Evolutionary conservation across 2,113 vertebrate species (phyloP), one percentile per base, ranked within the genome.

Genomic region (Puffinus mauretanicus): DNA sequence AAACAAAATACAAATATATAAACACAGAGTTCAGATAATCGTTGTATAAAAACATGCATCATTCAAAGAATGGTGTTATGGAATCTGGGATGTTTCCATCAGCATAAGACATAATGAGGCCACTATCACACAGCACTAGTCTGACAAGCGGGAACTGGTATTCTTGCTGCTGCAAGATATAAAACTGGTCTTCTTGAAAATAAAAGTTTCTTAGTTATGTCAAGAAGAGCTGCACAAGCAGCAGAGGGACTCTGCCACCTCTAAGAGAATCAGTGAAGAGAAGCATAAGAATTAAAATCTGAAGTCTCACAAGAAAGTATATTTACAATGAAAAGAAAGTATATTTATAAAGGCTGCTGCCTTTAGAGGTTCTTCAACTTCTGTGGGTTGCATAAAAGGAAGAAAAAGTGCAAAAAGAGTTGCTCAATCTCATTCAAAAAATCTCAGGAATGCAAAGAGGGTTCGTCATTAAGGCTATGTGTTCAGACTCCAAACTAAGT

Each of bases 201-300:
- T 27, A 22, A 79, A 51, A 66, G 9, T n/a, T 49, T 36, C 65
- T 72, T 52, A 30, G 58, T 44, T 85, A 27, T 11, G 22, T 27
- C 73, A 91, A 42, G 20, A 88, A 73, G 21, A 88, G 76, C 46
- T 83, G 57, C 44, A 82, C 13, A 52, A 71, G 62, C 19, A 72
- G 40, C 73, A 80, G 52, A 85, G 70, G 67, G 69, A 78, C 29
- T 85, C 66, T 11, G 71, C 27, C 91, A 89, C 65, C 95, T 94
- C 93, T 94, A 52, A 95, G 93, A 87, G 78, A 94, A 95, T 94
- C 66, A 38, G 13, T 32, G 82, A 95, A 94, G 66, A 97, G 57
- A 96, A 88, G 87, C 16, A 0, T 13, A 90, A 65, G 87, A 95
- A 94, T 93, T 88, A 97, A 94, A 96, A 90, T 57, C 57, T 73